Percentiles rank a stretch among this genome's conserved stretches.
Conservation (phyloP, 2,113 vertebrate genomes). For the Ovis canadensis region DNA sequence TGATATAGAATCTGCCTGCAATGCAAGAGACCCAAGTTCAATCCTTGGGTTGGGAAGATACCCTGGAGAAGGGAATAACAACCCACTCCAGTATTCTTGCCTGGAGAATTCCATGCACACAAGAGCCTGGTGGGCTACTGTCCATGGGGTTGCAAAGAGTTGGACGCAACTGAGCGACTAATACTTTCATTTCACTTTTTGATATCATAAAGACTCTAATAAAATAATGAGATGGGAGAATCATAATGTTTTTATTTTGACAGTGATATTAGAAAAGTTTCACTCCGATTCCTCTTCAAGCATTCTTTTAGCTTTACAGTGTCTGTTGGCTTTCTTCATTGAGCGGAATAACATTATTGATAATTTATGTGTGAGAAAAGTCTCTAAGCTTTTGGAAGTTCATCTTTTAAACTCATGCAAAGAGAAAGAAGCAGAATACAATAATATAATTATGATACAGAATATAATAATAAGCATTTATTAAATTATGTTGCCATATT, state of each 20-base stretch:
- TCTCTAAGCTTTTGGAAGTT: neutral
- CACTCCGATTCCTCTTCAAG: neutral
- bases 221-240: neutral
- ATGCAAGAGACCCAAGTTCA: neutral
- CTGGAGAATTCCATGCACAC: neutral
- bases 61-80: neutral
- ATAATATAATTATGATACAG: neutral
- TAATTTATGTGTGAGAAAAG: neutral
- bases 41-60: neutral
- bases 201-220: neutral
- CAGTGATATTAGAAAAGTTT: neutral
- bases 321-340: neutral
- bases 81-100: neutral
- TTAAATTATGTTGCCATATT: neutral
- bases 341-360: neutral
- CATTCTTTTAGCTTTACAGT: neutral
- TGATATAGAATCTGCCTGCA: neutral
- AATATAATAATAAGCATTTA: neutral
- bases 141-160: neutral
- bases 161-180: neutral
- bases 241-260: neutral
- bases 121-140: neutral
- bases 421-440: neutral
- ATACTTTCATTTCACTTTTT: neutral
- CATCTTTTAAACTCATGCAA: neutral